phyloP scores from a whole-genome alignment of 2,888 invertebrate genomes.

The Glyphotaelius pellucidus region DNA sequence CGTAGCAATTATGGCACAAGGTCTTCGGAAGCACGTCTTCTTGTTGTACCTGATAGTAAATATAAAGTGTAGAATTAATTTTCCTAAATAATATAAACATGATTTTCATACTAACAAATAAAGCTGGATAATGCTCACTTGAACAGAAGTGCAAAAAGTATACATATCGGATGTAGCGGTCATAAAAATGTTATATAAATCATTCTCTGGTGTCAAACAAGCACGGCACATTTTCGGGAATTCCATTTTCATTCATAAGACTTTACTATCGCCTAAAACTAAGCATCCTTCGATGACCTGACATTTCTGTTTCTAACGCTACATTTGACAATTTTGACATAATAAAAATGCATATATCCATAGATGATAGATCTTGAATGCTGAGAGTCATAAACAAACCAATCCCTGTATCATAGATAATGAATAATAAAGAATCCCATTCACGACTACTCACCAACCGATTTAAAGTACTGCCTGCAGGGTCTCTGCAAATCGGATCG shows the following conservation, averaged over 20 bases:
- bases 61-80: neutral
- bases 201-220: slow-evolving; percentile 71
- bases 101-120: neutral
- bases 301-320: neutral
- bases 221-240: slow-evolving; percentile 71
- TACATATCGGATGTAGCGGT: slow-evolving; percentile 72
- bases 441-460: too few species aligned
- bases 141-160: slow-evolving; percentile 73
- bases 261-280: neutral
- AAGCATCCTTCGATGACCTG: neutral
- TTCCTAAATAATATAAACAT: neutral
- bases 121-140: slow-evolving; percentile 68
- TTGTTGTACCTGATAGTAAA: slow-evolving; percentile 69
- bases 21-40: slow-evolving; percentile 72
- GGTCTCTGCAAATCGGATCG: too few species aligned
- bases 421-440: too few species aligned
- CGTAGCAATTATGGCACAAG: slow-evolving; percentile 72
- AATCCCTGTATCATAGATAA: too few species aligned
- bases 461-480: too few species aligned
- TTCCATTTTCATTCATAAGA: slow-evolving; percentile 46
- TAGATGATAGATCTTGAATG: too few species aligned
- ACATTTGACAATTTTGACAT: neutral
- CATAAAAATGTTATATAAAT: slow-evolving; percentile 71
- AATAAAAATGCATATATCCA: neutral
- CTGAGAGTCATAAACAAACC: too few species aligned